Evolutionary conservation across 2,888 invertebrate species (phyloP).

Genomic region (Philonicus albiceps): DNA sequence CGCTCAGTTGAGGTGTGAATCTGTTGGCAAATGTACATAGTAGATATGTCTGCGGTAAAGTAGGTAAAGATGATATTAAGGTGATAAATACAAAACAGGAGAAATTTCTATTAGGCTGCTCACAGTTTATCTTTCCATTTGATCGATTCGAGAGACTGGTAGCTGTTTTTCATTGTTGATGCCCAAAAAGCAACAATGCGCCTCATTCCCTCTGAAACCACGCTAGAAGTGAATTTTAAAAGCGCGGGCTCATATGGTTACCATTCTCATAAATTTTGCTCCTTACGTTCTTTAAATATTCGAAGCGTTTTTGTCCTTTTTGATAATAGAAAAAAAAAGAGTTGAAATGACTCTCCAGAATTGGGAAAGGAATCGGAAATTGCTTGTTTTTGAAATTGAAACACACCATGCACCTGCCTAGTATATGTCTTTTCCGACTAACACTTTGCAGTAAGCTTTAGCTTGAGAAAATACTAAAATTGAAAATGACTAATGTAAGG

Average conservation of each 20-base stretch:
- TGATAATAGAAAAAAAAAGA: background rate
- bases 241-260: background rate
- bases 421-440: background rate
- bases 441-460: background rate
- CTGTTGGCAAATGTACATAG: background rate
- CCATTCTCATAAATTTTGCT: slow-evolving; percentile 6
- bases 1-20: background rate
- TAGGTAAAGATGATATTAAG: background rate
- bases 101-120: slow-evolving; percentile 18
- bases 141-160: slow-evolving; percentile 12
- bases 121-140: slow-evolving; percentile 31
- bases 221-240: background rate
- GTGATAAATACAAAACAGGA: background rate
- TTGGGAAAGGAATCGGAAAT: background rate
- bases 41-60: background rate
- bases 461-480: background rate
- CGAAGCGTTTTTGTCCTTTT: background rate
- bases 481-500: background rate
- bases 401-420: background rate
- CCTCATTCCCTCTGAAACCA: background rate
- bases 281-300: background rate
- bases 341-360: background rate
- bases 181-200: background rate
- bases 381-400: too few species aligned
- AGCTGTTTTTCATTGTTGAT: slow-evolving; percentile 18